Evolutionary conservation across 1,140 invertebrate genomes (phyloP).

Genomic region (Euwallacea similis): DNA sequence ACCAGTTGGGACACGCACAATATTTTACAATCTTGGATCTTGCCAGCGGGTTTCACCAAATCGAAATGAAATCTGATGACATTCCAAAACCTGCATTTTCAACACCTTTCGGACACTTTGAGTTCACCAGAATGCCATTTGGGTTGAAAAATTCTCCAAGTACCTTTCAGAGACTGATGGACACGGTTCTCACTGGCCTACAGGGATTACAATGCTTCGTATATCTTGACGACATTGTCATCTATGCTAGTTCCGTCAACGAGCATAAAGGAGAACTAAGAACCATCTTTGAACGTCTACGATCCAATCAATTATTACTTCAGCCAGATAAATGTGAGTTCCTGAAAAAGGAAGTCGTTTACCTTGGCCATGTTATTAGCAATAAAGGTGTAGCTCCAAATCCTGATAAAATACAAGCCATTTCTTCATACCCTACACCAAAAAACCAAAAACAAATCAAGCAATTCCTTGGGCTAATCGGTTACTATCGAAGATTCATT

Average conservation of each 20-base stretch:
- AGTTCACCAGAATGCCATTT: no score
- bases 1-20: no score
- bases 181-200: constrained; percentile 48
- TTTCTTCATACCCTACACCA: constrained; percentile 52
- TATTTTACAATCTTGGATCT: no score
- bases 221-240: constrained; percentile 47
- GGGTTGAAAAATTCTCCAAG: constrained; percentile 22
- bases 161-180: constrained; percentile 51
- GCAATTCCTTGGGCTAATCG: constrained; percentile 54
- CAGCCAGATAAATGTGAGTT: constrained; percentile 5
- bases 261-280: constrained; percentile 14
- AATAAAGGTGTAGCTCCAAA: constrained; percentile 53
- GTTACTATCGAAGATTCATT: constrained; percentile 42
- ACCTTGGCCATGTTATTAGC: constrained; percentile 48
- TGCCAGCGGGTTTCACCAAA: no score
- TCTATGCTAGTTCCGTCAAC: constrained; percentile 49
- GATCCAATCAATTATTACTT: constrained; percentile 14
- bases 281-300: constrained; percentile 15
- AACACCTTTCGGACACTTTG: no score
- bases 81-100: no score
- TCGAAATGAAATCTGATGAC: no score
- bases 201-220: constrained; percentile 45
- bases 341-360: constrained; percentile 38
- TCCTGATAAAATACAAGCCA: constrained; percentile 51
- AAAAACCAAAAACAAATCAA: constrained; percentile 45